Evolutionary conservation across 2,888 invertebrate species (phyloP).

Genomic region (Stegana nigrithorax): DNA sequence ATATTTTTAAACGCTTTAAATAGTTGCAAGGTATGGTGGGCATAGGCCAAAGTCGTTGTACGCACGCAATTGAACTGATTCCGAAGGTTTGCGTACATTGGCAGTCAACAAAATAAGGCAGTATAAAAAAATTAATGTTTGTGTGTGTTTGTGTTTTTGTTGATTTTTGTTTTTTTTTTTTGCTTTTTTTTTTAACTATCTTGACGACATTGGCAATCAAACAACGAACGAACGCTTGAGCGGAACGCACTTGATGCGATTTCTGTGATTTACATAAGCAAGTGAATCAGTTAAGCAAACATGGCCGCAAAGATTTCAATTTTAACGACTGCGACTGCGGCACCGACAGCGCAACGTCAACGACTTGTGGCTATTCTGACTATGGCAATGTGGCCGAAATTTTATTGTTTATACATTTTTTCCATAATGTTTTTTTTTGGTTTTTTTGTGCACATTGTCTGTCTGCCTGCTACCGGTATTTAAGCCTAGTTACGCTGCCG

Average conservation of each 20-base stretch:
- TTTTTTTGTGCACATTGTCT: too few species aligned
- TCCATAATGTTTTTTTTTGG: too few species aligned
- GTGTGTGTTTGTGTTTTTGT: conserved; percentile 16
- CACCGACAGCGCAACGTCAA: too few species aligned
- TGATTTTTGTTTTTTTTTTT: background rate
- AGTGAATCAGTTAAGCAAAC: conserved; percentile 50
- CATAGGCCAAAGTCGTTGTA: background rate
- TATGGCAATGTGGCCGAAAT: too few species aligned
- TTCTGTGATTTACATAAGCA: conserved; percentile 44
- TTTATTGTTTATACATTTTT: too few species aligned
- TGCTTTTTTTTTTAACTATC: too few species aligned
- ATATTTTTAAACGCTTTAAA: background rate
- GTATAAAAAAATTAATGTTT: background rate
- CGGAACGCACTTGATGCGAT: background rate
- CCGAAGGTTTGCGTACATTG: background rate
- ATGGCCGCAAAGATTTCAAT: background rate
- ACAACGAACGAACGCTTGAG: background rate
- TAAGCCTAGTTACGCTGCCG: too few species aligned
- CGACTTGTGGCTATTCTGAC: too few species aligned
- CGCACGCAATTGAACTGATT: background rate
- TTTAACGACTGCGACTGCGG: too few species aligned
- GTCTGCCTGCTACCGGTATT: too few species aligned
- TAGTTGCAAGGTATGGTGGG: background rate
- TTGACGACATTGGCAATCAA: too few species aligned
- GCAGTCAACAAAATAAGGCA: background rate